Conservation (phyloP, 2,888 invertebrate species). For the Phaedon cochleariae region DNA sequence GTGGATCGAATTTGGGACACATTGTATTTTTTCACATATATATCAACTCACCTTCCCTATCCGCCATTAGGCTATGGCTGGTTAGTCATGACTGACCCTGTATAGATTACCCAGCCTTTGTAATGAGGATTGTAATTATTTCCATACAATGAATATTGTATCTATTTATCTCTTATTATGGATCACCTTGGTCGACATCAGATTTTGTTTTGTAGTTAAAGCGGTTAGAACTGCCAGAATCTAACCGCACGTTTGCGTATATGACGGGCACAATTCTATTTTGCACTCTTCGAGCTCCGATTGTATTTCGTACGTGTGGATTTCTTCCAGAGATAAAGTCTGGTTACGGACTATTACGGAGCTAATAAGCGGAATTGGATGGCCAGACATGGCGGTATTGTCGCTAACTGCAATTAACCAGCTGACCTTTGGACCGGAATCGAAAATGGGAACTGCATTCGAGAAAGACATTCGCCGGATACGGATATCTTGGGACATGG, state of each 20-base stretch:
- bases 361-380: not conserved
- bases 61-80: no score
- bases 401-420: not conserved
- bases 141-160: no score
- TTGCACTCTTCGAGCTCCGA: not conserved
- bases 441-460: not conserved
- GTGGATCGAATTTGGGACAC: no score
- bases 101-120: no score
- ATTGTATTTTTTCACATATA: no score
- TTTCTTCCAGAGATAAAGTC: not conserved
- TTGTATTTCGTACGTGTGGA: constrained; percentile 1
- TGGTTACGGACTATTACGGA: not conserved
- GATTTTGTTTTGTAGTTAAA: not conserved
- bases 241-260: not conserved
- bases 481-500: not conserved
- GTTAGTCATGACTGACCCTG: no score
- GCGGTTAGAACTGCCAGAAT: not conserved
- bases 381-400: not conserved
- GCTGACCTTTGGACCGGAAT: not conserved
- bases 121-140: no score
- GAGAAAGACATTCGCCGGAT: not conserved
- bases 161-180: no score
- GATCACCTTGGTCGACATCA: no score
- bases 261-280: not conserved
- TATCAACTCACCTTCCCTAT: no score